Conservation (phyloP, 2,113 vertebrate genomes). For the Erinaceus europaeus region DNA sequence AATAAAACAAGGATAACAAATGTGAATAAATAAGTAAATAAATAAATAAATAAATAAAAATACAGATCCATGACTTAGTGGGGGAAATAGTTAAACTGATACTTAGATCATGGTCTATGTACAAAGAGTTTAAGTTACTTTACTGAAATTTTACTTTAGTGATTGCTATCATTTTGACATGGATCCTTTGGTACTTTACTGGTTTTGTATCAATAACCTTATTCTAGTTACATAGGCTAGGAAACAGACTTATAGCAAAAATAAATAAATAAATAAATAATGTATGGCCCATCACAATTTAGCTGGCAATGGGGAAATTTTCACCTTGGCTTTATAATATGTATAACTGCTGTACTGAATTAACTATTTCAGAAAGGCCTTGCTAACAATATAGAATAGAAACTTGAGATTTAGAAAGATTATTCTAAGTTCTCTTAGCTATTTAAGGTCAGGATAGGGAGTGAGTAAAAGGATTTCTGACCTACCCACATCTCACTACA, state of each 20-base stretch:
- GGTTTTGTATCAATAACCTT: slow-evolving; percentile 14
- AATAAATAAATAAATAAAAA: slow-evolving; percentile 27
- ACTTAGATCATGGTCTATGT: background rate
- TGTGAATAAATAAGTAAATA: no score
- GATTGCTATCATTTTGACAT: slow-evolving; percentile 27
- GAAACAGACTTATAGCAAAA: background rate
- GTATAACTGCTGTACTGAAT: background rate
- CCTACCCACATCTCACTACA: background rate
- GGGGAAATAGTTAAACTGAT: background rate
- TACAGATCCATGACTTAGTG: background rate
- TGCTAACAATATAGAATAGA: background rate
- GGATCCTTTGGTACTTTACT: background rate
- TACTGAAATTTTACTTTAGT: slow-evolving; percentile 16
- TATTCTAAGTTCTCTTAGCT: background rate
- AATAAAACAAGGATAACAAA: no score
- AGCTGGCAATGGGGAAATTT: background rate
- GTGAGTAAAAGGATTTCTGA: background rate
- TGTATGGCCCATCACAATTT: background rate
- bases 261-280: background rate
- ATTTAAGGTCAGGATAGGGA: background rate
- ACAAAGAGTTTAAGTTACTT: background rate
- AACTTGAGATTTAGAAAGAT: background rate
- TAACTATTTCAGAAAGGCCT: background rate
- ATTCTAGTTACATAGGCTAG: background rate
- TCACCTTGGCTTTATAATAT: background rate